Evolutionary conservation across 2,113 vertebrate genomes (phyloP).

Genomic region (Polyodon spathula): DNA sequence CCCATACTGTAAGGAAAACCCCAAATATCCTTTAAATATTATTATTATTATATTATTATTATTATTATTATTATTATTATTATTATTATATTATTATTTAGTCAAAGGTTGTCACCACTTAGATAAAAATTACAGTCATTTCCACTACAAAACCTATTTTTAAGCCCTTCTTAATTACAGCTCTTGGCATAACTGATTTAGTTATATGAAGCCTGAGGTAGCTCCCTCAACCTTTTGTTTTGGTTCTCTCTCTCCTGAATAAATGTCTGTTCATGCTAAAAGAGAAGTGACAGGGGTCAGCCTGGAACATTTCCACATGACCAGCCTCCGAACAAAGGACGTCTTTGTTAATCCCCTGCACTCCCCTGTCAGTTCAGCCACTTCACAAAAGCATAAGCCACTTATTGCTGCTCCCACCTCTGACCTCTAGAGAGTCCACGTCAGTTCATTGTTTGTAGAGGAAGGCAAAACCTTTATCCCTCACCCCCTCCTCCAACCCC

Average conservation of each 20-base stretch:
- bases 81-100: not conserved
- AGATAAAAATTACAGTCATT: not conserved
- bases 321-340: constrained; percentile 56
- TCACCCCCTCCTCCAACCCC: not conserved
- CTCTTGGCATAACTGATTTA: constrained; percentile 19
- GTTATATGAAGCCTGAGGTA: constrained; percentile 22
- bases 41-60: too few relatives aligned
- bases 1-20: not conserved
- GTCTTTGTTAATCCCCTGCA: constrained; percentile 60
- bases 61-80: too few relatives aligned
- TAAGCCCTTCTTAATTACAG: constrained; percentile 11
- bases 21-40: too few relatives aligned
- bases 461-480: constrained; percentile 30
- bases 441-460: constrained; percentile 30
- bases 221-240: not conserved
- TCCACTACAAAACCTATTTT: not conserved
- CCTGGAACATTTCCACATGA: constrained; percentile 57
- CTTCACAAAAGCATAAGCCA: constrained; percentile 54
- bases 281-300: constrained; percentile 54
- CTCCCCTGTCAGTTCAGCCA: constrained; percentile 42
- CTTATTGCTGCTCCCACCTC: constrained; percentile 58
- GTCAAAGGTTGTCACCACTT: not conserved
- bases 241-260: constrained; percentile 29
- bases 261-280: constrained; percentile 36
- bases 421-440: constrained; percentile 38